Percentiles rank a stretch among this genome's conserved stretches.
Conservation (phyloP, 2,797 vertebrate species). For the Crenuchus spilurus region DNA sequence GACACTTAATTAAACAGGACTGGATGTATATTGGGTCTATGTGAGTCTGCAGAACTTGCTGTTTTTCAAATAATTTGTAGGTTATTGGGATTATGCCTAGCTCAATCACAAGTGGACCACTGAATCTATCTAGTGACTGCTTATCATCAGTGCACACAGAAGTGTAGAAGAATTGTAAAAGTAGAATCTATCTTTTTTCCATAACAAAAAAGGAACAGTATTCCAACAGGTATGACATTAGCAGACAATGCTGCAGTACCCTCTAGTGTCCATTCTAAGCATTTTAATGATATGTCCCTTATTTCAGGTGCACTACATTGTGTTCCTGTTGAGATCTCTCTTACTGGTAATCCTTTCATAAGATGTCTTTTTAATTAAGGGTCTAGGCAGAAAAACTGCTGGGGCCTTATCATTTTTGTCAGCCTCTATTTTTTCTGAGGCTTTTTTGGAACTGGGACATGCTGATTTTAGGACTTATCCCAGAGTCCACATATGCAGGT, state of each 20-base stretch:
- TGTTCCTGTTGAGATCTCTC: not conserved
- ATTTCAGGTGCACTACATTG: not conserved
- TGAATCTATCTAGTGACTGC: not conserved
- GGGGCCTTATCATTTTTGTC: too few relatives aligned
- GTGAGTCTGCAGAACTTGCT: not conserved
- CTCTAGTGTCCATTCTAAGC: constrained; percentile 44
- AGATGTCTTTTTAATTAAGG: not conserved
- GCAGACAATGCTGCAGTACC: constrained; percentile 44
- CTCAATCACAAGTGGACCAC: too few relatives aligned
- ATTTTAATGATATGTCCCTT: not conserved
- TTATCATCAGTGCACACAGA: not conserved
- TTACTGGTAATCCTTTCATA: not conserved
- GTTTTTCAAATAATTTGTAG: not conserved
- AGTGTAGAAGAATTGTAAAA: not conserved
- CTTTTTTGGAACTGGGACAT: too few relatives aligned
- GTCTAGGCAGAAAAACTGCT: too few relatives aligned
- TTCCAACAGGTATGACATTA: not conserved
- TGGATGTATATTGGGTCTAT: not conserved
- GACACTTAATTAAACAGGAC: not conserved
- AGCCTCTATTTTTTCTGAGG: too few relatives aligned
- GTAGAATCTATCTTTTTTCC: not conserved
- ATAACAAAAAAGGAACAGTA: not conserved
- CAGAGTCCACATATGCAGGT: too few relatives aligned
- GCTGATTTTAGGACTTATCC: too few relatives aligned
- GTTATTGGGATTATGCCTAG: not conserved